phyloP scores from a whole-genome alignment of 1,140 invertebrate species.

The Gyrodactylus salaris region DNA sequence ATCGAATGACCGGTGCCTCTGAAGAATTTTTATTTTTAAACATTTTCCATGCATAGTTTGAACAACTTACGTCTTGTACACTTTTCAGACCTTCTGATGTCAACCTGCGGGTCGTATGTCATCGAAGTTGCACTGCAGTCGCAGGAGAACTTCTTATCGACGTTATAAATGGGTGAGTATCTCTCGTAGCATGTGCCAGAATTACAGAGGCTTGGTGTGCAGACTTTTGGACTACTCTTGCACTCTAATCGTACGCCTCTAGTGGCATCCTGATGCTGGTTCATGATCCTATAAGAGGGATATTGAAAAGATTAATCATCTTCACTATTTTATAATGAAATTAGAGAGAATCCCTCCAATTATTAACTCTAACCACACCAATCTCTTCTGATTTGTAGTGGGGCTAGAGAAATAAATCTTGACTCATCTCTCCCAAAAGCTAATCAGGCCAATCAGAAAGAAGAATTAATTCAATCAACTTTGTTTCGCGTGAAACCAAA shows the following conservation, averaged over 20 bases:
- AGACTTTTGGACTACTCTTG: not conserved
- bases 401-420: too few relatives aligned
- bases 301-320: not conserved
- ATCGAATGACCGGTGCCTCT: not conserved
- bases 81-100: not conserved
- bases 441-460: too few relatives aligned
- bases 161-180: not conserved
- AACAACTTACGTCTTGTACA: constrained; percentile 3
- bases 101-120: not conserved
- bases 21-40: not conserved
- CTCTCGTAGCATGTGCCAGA: not conserved
- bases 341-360: too few relatives aligned
- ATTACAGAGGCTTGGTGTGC: not conserved
- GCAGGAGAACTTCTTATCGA: not conserved
- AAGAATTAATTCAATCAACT: too few relatives aligned
- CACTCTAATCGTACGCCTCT: not conserved
- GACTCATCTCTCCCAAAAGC: too few relatives aligned
- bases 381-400: too few relatives aligned
- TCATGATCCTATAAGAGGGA: not conserved
- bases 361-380: too few relatives aligned
- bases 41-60: not conserved
- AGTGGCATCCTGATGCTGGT: not conserved
- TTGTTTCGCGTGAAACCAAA: too few relatives aligned
- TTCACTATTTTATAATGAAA: too few relatives aligned
- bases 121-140: not conserved